phyloP scores from a whole-genome alignment of 1,140 invertebrate genomes.

The Rhyzopertha dominica region DNA sequence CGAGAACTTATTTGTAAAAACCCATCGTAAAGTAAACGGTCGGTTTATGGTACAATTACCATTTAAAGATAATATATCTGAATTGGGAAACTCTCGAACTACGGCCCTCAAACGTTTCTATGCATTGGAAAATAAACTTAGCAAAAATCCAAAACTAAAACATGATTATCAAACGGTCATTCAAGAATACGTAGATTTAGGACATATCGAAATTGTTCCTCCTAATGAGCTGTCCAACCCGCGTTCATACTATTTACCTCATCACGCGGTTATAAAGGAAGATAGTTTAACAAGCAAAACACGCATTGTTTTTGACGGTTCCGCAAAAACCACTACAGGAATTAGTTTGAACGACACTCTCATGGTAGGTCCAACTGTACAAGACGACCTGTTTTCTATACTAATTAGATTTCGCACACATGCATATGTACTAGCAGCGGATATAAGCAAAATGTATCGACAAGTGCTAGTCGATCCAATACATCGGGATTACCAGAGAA shows the following conservation, averaged over 20 bases:
- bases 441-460: conserved; percentile 46
- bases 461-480: conserved; percentile 40
- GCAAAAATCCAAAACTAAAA: conserved; percentile 12
- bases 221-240: too few species aligned
- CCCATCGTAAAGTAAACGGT: conserved; percentile 23
- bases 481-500: conserved; percentile 20
- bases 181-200: conserved; percentile 30
- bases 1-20: conserved; percentile 27
- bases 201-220: conserved; percentile 25
- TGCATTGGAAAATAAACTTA: conserved; percentile 14
- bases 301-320: conserved; percentile 41
- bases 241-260: conserved; percentile 44
- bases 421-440: conserved; percentile 39
- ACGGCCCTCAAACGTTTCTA: conserved; percentile 14
- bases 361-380: conserved; percentile 30
- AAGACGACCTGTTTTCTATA: conserved; percentile 34
- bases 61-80: conserved; percentile 19
- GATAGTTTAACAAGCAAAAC: conserved; percentile 33
- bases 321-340: conserved; percentile 27
- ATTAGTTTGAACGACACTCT: conserved; percentile 32
- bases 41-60: conserved; percentile 30
- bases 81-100: conserved; percentile 22
- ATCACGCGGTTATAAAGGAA: conserved; percentile 42
- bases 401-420: conserved; percentile 45
- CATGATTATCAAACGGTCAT: conserved; percentile 33